Base-by-base conservation (phyloP, 1,140 invertebrate genomes). In the Probaryconus sp. region DNA sequence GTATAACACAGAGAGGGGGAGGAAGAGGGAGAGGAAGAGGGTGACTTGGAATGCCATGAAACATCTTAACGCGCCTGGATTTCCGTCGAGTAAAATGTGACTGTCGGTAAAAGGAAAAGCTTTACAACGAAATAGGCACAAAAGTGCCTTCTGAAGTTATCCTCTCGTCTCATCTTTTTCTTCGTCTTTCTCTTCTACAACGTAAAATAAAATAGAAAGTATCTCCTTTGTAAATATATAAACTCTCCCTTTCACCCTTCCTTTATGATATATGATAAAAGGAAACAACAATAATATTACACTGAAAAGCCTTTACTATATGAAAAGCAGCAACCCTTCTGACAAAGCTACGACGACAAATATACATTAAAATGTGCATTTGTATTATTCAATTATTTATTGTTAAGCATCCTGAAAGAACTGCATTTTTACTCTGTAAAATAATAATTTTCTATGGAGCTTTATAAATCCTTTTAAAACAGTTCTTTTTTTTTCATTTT, bases 41-140 rank as follows among this genome's bases (percentile, higher is more conserved):
- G n/a, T n/a, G n/a, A 65, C 53, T 65, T 21, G 61, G 65, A 61
- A 76, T 70, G 55, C 72, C 56, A 61, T 55, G 35, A 76, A 76
- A 70, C 60, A 69, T 76, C 53, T 76, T 70, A 76, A 64, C 61
- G 51, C 24, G 60, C 53, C 70, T 61, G 48, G 65, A 67, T 76
- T 76, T 75, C 53, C 51, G 60, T 24, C 11, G 30, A 70, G 53
- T 51, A 43, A 70, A 65, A 65, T 43, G 53, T 35, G 50, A 47
- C 33, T 53, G 51, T 58, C 16, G 50, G 48, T 60, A 69, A 69
- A 65, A 38, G 47, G 51, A 55, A 68, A 51, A 65, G 58, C 58
- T 69, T 61, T 68, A 68, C 51, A n/a, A 63, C 48, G 21, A 18
- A 42, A 68, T 63, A 60, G 60, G 45, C 60, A 68, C 65, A 63